Evolutionary conservation across 1,140 invertebrate genomes (phyloP), one percentile per base, ranked within the genome.

Genomic region (Heliconius himera): DNA sequence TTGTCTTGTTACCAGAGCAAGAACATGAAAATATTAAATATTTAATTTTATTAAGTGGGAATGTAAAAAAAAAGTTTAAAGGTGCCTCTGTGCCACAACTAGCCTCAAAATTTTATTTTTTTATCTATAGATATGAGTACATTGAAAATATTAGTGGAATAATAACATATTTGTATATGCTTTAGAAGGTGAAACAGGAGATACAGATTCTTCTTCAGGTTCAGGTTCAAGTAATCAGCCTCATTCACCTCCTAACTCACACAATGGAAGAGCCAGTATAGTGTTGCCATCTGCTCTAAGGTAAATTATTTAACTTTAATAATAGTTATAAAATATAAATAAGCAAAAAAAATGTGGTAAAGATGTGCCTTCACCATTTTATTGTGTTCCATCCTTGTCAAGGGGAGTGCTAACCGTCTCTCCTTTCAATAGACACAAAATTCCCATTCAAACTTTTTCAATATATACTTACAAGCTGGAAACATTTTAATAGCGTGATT

Each of bases 131-230:
- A 60, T 60, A 60, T 22, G n/a, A 56, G n/a, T 56, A 56, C 26
- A 22, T 60, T 60, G 8, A 56, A 56, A 60, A 60, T 3, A 60
- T 3, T 26, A 3, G 8, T 22, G 9, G n/a, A 11, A 74, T 29
- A 70, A 75, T 33, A 38, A 26, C 54, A 41, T 54, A 70, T 38
- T 16, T 73, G 60, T 70, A 71, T 33, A 41, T 70, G 26, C 70
- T 78, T 33, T 83, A 93, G 91, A 91, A 75, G 89, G 84, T 26
- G 92, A 91, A 86, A 87, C 84, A 46, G 90, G 80, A 22, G 92
- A 93, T 79, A 91, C 91, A 60, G 92, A 94, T 75, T 92, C 90
- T 13, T 95, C 91, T 38, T 90, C 90, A 8, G 86, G 85, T 49
- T 90, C 90, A 0, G 86, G 82, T 8, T 88, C 89, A 22, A 87